phyloP scores from a whole-genome alignment of 30 jellyfish, hydroid and myxozoan genomes.

The Turritopsis dohrnii region DNA sequence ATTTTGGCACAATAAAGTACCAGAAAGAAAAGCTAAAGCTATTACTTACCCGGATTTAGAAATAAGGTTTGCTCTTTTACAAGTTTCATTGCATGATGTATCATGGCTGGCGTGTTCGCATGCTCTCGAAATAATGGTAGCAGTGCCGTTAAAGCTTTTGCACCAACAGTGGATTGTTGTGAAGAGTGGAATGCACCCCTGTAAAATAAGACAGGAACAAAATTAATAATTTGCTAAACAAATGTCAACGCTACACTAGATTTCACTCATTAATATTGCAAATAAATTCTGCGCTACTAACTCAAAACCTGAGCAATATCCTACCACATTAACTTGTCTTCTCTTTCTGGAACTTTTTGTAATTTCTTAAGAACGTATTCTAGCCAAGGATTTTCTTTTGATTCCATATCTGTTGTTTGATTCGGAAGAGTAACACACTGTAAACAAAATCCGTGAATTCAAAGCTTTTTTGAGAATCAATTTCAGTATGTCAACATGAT shows the following conservation, averaged over 20 bases:
- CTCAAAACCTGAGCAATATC: background rate
- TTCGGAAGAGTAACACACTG: background rate
- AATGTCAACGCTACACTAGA: too few species aligned
- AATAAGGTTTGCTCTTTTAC: too few species aligned
- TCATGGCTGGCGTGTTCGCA: slow-evolving; percentile 8
- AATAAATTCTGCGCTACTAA: background rate
- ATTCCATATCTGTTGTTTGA: background rate
- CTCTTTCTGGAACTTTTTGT: background rate
- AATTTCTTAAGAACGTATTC: background rate
- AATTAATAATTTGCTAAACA: too few species aligned
- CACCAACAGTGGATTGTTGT: background rate
- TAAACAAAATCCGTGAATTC: too few species aligned
- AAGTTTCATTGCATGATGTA: background rate
- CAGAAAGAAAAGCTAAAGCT: too few species aligned
- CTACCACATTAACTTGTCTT: background rate
- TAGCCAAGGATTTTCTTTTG: background rate
- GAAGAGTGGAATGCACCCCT: too few species aligned
- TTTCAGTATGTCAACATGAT: too few species aligned
- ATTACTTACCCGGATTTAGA: too few species aligned
- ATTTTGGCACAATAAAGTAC: too few species aligned
- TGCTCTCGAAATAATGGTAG: background rate
- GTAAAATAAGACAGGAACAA: too few species aligned
- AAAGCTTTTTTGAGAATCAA: too few species aligned
- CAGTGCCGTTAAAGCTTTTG: background rate
- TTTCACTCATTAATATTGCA: background rate